Evolutionary conservation across 2,113 vertebrate species (phyloP), one percentile per base, ranked within the genome.

Genomic region (Dipodomys stephensi): DNA sequence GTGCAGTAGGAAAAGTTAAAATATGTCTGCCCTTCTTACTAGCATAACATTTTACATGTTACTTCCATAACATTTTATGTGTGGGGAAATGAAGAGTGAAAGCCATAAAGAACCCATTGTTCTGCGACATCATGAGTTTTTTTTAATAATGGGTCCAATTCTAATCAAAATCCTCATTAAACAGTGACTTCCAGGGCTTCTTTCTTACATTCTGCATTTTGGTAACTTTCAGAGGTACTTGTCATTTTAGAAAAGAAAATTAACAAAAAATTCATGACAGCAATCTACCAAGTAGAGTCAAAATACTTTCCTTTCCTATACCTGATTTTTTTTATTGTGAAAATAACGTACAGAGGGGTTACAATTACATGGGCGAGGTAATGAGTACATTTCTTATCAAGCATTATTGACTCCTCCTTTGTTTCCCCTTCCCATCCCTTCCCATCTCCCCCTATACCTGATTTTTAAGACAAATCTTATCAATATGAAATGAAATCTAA

Each of bases 1-100:
- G 96, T 96, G 83, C 80, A 97, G 78, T 93, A 94, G 95, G 97
- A 82, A 95, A 96, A 96, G 95, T 60, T 89, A 85, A 97, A 97
- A 96, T 96, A 93, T 97, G 96, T 97, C 94, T 97, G 93, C 94
- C 92, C 82, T 97, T 90, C 0, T 87, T 91, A 95, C 95, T 81
- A 97, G 95, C 72, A 77, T 82, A 94, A 94, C 60, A 2, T 5
- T 83, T 84, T 82, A 67, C 87, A 53, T 83, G 0, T 49, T 39
- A 95, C 95, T 81, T 97, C 95, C 72, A 77, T 82, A 94, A 95
- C 60, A 2, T 5, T 83, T 84, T 82, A 67, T 88, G 60, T 83
- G 0, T 49, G n/a, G 35, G 12, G 19, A 82, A 92, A 82, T 8
- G 88, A 62, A 76, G n/a, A 87, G 71, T 92, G 90, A 96, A 90